Evolutionary conservation across 2,113 vertebrate species (phyloP).

Genomic region (Paralichthys olivaceus): DNA sequence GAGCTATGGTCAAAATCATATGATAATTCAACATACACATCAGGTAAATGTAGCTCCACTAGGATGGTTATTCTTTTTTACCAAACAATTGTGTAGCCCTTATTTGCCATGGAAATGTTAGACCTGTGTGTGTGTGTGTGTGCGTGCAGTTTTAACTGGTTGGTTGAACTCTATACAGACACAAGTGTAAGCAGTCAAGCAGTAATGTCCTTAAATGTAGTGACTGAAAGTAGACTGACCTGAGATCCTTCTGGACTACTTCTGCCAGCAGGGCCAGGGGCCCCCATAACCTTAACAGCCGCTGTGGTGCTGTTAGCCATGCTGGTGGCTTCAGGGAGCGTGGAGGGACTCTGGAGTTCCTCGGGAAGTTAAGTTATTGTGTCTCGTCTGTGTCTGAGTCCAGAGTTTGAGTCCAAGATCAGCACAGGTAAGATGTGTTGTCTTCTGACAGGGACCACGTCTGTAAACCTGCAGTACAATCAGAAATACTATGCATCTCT

Average conservation of each 20-base stretch:
- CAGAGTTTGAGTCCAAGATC: background rate
- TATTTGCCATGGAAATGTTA: background rate
- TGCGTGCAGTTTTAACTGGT: background rate
- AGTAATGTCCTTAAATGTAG: background rate
- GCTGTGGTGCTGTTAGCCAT: constrained; percentile 95
- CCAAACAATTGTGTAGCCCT: background rate
- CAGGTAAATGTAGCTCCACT: too few relatives aligned
- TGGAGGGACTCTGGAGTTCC: constrained; percentile 83
- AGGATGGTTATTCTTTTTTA: background rate
- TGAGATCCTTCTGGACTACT: constrained; percentile 95
- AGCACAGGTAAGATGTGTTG: constrained; percentile 15
- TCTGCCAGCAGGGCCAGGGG: constrained; percentile 82
- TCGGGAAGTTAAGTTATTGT: constrained; percentile 54
- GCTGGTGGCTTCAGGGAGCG: constrained; percentile 82
- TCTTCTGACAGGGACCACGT: constrained; percentile 20
- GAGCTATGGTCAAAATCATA: background rate
- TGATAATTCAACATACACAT: background rate
- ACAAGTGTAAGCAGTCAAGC: background rate
- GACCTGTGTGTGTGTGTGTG: background rate
- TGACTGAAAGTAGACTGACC: constrained; percentile 72
- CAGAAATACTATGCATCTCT: background rate
- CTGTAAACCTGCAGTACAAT: constrained; percentile 40
- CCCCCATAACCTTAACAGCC: constrained; percentile 82
- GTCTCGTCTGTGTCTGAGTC: background rate
- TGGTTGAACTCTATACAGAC: too few relatives aligned